Conservation (phyloP, 1,140 invertebrate genomes). For the Papilio xuthus region DNA sequence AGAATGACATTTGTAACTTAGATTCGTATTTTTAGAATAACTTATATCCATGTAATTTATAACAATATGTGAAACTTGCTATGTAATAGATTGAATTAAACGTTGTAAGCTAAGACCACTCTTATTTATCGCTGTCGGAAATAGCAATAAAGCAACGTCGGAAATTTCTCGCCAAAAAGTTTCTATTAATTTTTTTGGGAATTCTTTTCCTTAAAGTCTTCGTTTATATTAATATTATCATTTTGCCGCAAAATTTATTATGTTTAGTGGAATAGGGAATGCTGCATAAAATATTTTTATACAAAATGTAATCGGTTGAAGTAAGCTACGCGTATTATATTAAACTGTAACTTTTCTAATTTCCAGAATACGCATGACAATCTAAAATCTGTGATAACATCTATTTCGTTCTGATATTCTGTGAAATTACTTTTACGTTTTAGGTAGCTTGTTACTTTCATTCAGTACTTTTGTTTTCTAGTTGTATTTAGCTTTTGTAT, state of each 20-base stretch:
- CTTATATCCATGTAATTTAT: not conserved
- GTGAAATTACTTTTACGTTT: not conserved
- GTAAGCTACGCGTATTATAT: not conserved
- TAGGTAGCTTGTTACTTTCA: not conserved
- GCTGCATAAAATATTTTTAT: not conserved
- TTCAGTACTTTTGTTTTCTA: not conserved
- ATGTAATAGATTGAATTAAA: not conserved
- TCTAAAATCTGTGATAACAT: not conserved
- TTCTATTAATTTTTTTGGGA: not conserved
- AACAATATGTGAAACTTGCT: not conserved
- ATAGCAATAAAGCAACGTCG: conserved; percentile 3
- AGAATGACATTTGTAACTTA: not conserved
- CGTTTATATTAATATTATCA: not conserved
- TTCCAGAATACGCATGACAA: not conserved
- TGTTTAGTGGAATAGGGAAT: no score
- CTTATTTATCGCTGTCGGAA: not conserved
- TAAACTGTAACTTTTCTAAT: not conserved
- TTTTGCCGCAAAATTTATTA: no score
- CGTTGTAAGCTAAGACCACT: not conserved
- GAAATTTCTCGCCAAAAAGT: conserved; percentile 5
- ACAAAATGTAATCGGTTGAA: not conserved
- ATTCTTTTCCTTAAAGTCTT: not conserved
- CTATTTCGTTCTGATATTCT: not conserved
- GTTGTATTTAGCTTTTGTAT: not conserved
- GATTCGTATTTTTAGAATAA: not conserved